Conservation (phyloP, 2,113 vertebrate genomes). For the Trematocara unimaculatum region DNA sequence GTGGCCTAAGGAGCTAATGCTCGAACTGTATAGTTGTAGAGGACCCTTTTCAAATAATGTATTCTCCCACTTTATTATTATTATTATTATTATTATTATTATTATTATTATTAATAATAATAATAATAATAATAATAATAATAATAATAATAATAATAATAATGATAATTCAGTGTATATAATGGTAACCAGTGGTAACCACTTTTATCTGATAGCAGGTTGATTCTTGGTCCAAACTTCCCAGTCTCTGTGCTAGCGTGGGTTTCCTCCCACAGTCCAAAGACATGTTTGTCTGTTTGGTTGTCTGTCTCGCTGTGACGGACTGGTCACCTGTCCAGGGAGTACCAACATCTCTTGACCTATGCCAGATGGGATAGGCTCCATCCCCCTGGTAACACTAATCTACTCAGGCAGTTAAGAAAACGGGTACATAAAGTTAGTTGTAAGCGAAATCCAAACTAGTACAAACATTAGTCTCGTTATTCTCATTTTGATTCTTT, state of each 20-base stretch:
- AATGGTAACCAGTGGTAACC: background rate
- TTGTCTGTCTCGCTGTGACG: background rate
- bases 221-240: background rate
- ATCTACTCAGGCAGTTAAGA: background rate
- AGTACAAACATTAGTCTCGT: background rate
- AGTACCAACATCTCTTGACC: background rate
- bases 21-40: background rate
- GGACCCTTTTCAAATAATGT: background rate
- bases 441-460: background rate
- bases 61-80: accelerated
- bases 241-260: background rate
- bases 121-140: too few relatives aligned
- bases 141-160: background rate
- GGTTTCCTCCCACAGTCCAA: background rate
- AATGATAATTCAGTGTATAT: background rate
- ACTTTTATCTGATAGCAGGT: background rate
- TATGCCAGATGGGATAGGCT: background rate
- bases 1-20: background rate
- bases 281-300: background rate
- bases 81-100: background rate
- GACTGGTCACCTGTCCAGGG: background rate
- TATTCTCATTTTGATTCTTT: background rate
- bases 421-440: background rate
- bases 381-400: background rate
- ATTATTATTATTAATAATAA: background rate